phyloP scores from a whole-genome alignment of 2,797 vertebrate species.

The Rousettus madagascariensis region DNA sequence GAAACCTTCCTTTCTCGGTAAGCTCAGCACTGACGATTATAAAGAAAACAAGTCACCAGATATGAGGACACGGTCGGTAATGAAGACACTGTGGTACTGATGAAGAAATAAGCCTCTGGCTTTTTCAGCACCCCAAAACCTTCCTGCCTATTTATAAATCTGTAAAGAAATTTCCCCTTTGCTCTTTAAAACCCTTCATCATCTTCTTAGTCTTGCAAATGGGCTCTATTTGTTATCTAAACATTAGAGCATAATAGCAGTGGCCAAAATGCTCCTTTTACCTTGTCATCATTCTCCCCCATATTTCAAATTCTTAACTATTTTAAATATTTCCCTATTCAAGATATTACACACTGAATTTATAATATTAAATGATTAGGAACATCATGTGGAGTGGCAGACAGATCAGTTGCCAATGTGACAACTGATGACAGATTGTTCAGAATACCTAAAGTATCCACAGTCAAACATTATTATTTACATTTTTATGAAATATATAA shows the following conservation, averaged over 20 bases:
- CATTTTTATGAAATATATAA: conserved; percentile 3
- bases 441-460: neutral
- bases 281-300: neutral
- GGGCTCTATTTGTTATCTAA: neutral
- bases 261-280: neutral
- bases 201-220: neutral
- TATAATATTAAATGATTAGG: neutral
- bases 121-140: neutral
- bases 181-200: neutral
- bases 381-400: neutral
- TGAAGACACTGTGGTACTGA: neutral
- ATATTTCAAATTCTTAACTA: neutral
- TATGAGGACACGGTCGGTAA: neutral
- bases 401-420: neutral
- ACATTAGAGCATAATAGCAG: neutral
- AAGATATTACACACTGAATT: neutral
- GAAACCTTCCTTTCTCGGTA: no score
- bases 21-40: no score
- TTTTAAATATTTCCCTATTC: neutral
- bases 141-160: neutral
- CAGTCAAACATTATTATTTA: conserved; percentile 40
- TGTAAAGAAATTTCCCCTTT: conserved; percentile 7
- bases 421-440: conserved; percentile 32
- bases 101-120: neutral
- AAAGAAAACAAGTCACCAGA: neutral